Conservation (phyloP, 2,797 vertebrate species). For the Poeciliopsis turneri region DNA sequence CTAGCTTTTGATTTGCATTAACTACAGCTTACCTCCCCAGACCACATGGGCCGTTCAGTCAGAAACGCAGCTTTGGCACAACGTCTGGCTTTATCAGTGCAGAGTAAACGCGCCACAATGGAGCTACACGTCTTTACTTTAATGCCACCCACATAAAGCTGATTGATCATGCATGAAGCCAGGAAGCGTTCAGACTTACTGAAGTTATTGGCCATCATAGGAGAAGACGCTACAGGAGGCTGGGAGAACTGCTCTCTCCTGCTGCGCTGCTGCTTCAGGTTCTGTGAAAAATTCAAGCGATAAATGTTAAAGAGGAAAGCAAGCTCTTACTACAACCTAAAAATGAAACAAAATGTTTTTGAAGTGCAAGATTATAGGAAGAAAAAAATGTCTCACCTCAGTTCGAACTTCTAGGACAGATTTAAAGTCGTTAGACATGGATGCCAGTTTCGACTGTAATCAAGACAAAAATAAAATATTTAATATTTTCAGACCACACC, state of each 20-base stretch:
- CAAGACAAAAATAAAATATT: constrained; percentile 21
- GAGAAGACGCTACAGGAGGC: constrained; percentile 81
- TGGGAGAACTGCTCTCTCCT: constrained; percentile 93
- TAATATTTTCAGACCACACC: background rate
- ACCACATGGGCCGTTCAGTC: background rate
- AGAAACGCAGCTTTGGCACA: background rate
- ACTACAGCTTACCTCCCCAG: background rate
- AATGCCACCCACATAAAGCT: constrained; percentile 24
- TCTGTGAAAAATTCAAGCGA: constrained; percentile 71
- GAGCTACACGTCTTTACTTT: constrained; percentile 24
- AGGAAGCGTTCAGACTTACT: constrained; percentile 78
- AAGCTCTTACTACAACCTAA: background rate
- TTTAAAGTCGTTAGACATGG: constrained; percentile 97
- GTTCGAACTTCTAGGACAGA: constrained; percentile 95
- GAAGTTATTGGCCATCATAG: constrained; percentile 87
- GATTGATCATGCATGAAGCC: constrained; percentile 8
- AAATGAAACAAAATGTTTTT: background rate
- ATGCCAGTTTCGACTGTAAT: constrained; percentile 91
- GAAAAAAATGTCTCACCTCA: constrained; percentile 82
- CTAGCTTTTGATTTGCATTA: background rate
- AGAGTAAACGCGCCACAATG: constrained; percentile 61
- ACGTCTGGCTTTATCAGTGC: constrained; percentile 5
- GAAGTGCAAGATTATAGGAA: background rate
- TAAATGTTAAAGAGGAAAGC: background rate
- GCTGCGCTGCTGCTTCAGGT: constrained; percentile 93